Base-by-base conservation (phyloP, 2,888 invertebrate genomes). In the Nowickia ferox region DNA sequence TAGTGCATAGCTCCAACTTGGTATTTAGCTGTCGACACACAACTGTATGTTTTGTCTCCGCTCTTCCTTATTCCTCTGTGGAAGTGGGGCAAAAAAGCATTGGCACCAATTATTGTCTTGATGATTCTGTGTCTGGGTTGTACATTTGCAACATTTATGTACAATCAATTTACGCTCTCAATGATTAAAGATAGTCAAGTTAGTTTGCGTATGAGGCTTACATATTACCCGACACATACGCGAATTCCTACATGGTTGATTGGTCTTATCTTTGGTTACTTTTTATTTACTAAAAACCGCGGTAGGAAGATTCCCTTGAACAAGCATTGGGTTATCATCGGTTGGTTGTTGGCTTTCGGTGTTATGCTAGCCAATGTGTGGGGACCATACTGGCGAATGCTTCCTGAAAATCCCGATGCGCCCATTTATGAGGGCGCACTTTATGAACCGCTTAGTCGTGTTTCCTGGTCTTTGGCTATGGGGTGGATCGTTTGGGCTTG, bases 21-120 rank as follows among this genome's bases (percentile, higher is more conserved):
- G 95, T 95, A 94, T 88, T 89, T 95, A 55, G 93, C 94, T 5
- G 94, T 94, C 13, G 95, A 95, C 87, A 94, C 94, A 87, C 95
- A 95, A 88, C 89, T 95, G 55, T 95, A 94, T 88, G 91, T 94
- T 88, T 83, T 95, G 15, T 94, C 95, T 1, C 95, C 95, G 1
- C 87, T 95, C 2, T 91, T 95, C 76, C 91, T 95, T 5, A 93
- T 93, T 78, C 93, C 94, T 0, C 87, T 94, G 30, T 93, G 93
- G 89, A 93, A 92, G 83, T 92, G 92, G 92, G 92, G 92, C 65
- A 92, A 91, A 74, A 92, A 92, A 84, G 91, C 91, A 1, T 83
- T 92, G 3, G 84, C 87, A 9, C 92, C 92, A 1, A 92, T 92
- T 59, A 22, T 88, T 4, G 68, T 92, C 48, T 89, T 92, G 61